phyloP scores from a whole-genome alignment of 2,113 vertebrate species.

The Spea bombifrons region DNA sequence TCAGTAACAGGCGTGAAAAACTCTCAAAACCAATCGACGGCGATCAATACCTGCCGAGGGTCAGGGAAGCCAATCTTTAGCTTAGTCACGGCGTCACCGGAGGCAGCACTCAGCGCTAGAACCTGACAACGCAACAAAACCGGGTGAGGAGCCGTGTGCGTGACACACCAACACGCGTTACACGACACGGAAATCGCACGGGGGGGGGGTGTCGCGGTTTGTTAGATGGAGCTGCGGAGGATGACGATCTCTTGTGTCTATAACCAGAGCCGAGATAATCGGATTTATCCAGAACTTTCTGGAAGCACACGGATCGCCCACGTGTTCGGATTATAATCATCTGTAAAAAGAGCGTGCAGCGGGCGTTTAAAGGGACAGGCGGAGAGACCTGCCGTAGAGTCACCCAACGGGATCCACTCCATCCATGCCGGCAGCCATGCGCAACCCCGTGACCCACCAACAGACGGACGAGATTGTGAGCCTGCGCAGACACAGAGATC shows the following conservation, averaged over 20 bases:
- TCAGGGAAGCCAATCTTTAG: conserved; percentile 13
- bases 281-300: not conserved
- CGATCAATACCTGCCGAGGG: conserved; percentile 10
- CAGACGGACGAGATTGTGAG: too few relatives aligned
- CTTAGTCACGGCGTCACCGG: not conserved
- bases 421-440: too few relatives aligned
- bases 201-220: not conserved
- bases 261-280: not conserved
- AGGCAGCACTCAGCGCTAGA: not conserved
- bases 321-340: too few relatives aligned
- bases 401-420: too few relatives aligned
- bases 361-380: not conserved
- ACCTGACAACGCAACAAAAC: not conserved
- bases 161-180: not conserved
- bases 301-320: not conserved
- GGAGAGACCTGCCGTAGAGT: too few relatives aligned
- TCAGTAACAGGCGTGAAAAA: too few relatives aligned
- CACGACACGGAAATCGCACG: not conserved
- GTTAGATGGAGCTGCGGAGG: not conserved
- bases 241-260: not conserved
- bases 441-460: too few relatives aligned
- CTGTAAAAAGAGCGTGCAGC: not conserved
- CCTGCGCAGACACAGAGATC: too few relatives aligned
- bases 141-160: not conserved
- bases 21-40: too few relatives aligned